Evolutionary conservation across 2,113 vertebrate genomes (phyloP), one percentile per base, ranked within the genome.

Genomic region (Thinocorus orbignyianus): DNA sequence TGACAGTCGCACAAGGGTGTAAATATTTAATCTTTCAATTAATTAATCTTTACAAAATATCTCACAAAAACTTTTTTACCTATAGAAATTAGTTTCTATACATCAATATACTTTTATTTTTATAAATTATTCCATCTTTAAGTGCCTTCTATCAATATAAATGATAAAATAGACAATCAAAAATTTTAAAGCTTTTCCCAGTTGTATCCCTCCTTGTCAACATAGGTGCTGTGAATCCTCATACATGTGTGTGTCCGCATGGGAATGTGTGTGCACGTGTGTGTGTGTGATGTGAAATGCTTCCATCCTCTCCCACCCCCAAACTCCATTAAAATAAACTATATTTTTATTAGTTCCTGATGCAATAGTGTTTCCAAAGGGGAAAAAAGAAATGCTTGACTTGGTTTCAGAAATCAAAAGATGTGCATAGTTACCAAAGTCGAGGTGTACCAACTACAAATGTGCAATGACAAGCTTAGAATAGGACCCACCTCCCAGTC

Each of bases 61-160:
- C 98, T 98, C 97, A 98, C 97, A 98, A 98, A 98, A 98, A 97
- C 97, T 97, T 98, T 97, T 98, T 97, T 96, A 98, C 98, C 98
- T 98, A 98, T 98, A 98, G 98, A 98, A 98, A 98, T 97, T 97
- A 92, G 92, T 98, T 98, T 98, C 97, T 98, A 98, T 98, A 98
- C 98, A 98, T 97, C 98, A 98, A 98, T 98, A 98, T 98, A 98
- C 95, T 98, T 98, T 97, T 98, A 98, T 98, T 98, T 98, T 98
- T 98, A 98, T 98, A 99, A 98, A 99, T 98, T 98, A 98, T 97
- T 98, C 97, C 98, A 97, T 98, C 98, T 98, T 99, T 98, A 98
- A 98, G 98, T 98, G 98, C 98, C 98, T 98, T 98, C 98, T 98
- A 96, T 98, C 97, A 97, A 97, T 99, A 98, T 98, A 98, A 99